phyloP scores from a whole-genome alignment of 2,888 invertebrate genomes.

The Hecatera dysodea region DNA sequence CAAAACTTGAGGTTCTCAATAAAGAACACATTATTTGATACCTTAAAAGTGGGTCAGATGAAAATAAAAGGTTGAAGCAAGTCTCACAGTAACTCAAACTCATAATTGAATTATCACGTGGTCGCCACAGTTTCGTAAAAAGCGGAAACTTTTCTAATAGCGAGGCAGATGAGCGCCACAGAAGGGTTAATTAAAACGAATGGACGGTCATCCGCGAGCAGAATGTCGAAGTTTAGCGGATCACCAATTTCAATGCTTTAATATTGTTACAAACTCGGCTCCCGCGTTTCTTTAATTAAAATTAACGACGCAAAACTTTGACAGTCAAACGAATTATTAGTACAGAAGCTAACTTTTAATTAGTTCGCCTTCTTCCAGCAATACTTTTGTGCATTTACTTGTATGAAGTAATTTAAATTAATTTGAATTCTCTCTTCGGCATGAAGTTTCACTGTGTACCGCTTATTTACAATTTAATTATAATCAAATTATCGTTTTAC shows the following conservation, averaged over 20 bases:
- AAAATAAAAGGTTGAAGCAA: constrained; percentile 60
- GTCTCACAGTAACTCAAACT: constrained; percentile 69
- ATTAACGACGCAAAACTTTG: constrained; percentile 91
- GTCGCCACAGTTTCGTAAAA: constrained; percentile 75
- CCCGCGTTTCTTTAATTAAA: constrained; percentile 90
- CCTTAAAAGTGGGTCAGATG: constrained; percentile 40
- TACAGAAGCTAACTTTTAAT: constrained; percentile 90
- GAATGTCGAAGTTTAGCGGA: constrained; percentile 90
- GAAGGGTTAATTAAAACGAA: constrained; percentile 90
- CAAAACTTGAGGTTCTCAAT: constrained; percentile 17
- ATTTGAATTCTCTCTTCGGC: constrained; percentile 82
- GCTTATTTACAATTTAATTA: constrained; percentile 52
- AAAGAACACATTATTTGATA: constrained; percentile 7
- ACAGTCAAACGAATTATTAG: constrained; percentile 91
- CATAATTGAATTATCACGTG: constrained; percentile 84
- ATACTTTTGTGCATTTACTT: constrained; percentile 88
- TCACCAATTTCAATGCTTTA: constrained; percentile 90
- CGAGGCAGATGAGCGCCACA: constrained; percentile 80
- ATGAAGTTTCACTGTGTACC: constrained; percentile 62
- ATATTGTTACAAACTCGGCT: constrained; percentile 89
- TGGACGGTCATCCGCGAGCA: constrained; percentile 87
- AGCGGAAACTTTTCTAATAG: constrained; percentile 81
- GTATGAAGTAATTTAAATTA: constrained; percentile 86
- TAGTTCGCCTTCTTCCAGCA: constrained; percentile 87
- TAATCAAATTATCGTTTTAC: constrained; percentile 49